Conservation (phyloP, 2,888 invertebrate genomes). For the Acanthosoma haemorrhoidale region DNA sequence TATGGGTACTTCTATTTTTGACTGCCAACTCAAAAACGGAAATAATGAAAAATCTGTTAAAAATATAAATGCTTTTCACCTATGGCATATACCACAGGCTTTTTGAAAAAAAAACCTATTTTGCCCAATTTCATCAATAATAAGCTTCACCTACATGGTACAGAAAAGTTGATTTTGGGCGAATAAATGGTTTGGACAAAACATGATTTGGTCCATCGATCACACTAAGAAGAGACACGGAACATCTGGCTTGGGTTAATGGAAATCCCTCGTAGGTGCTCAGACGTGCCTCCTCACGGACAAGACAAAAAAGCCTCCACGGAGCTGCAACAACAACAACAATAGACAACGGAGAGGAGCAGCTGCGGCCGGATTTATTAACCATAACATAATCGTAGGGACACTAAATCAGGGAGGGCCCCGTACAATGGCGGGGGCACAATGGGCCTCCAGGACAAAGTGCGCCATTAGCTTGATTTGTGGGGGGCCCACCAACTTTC, state of each 20-base stretch:
- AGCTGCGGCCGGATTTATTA: slow-evolving; percentile 39
- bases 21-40: no score
- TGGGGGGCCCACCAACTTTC: slow-evolving; percentile 4
- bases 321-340: not conserved
- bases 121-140: no score
- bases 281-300: not conserved
- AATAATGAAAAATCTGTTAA: no score
- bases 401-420: not conserved
- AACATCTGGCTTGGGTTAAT: not conserved
- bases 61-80: no score
- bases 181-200: no score
- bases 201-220: no score
- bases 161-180: no score
- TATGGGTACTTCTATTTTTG: no score
- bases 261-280: not conserved
- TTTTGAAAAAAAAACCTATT: no score
- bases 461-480: slow-evolving; percentile 12
- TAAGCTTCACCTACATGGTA: no score
- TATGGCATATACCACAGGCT: no score
- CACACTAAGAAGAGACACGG: not conserved
- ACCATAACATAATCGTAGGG: slow-evolving; percentile 41
- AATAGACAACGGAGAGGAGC: slow-evolving; percentile 11
- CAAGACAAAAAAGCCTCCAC: not conserved
- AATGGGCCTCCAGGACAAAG: not conserved
- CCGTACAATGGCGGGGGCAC: not conserved